Base-by-base conservation (phyloP, 2,888 invertebrate genomes). In the Gryllus longicercus region DNA sequence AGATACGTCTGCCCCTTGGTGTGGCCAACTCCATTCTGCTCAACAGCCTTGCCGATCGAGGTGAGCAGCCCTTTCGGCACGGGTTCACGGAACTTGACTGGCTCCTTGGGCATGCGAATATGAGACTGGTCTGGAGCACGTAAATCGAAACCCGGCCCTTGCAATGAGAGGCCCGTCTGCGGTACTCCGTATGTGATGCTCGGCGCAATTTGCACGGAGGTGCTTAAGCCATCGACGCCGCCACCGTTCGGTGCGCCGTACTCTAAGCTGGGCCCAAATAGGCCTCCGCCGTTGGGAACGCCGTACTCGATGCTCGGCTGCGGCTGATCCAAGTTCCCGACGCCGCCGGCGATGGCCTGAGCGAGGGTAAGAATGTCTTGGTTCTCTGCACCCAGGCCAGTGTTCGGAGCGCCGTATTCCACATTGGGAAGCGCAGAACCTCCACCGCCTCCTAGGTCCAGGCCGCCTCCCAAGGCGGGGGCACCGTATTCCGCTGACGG, bases 51-150 rank as follows among this genome's bases (percentile, higher is more conserved):
- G 0, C 90, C 93, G 82, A 92, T 91, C 79, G 90, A 92, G 83
- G 92, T 90, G 4, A 94, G 87, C 8, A 95, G 86, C 0, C 93
- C 93, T 78, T 90, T 89, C 0, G 94, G 94, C 0, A 95, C 92
- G 0, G 93, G 91, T n/a, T 93, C 92, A 77, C 93, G 89, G 86
- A 93, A 94, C 83, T 92, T 90, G 10, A 94, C 90, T 0, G 95
- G 94, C 51, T 89, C 89, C 84, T 88, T 89, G 0, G 91, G 91
- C 1, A 86, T 85, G 78, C 76, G 51, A 63, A 23, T 23, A 4
- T 14, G 85, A 86, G 49, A 85, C 86, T 79, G 84, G 83, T 50
- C 86, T 82, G 83, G 85, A 79, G 79, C 84, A 81, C 76, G 38
- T n/a, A 81, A 38, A 21, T 81, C 80, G 50, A 79, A 78, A 18